A percentile compares a stretch with the other conserved stretches of the same genome.
These are phyloP conservation scores for Ariolimax columbianus DNA, from an alignment of 2,888 invertebrate genomes.

Conservation along the genomic window DNA sequence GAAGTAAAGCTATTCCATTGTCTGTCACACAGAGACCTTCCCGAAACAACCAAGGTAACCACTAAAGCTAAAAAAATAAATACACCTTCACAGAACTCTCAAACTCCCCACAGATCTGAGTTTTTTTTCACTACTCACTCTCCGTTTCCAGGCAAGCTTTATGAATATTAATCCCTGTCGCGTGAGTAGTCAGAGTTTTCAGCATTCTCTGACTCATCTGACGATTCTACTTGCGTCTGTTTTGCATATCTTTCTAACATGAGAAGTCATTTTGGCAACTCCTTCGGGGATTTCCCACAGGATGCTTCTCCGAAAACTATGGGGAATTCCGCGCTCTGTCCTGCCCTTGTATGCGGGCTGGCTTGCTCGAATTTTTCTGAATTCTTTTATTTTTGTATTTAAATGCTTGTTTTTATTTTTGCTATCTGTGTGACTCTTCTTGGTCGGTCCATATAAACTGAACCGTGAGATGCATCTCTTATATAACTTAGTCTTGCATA, in stretches of 20 bases:
- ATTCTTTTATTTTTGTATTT: not conserved
- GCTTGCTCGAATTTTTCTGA: not conserved
- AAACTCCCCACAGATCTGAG: slow-evolving; percentile 3
- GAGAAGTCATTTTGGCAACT: slow-evolving; percentile 37
- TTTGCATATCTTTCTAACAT: slow-evolving; percentile 43
- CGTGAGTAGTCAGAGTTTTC: slow-evolving; percentile 45
- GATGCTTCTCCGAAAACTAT: not conserved
- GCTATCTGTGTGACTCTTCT: not conserved
- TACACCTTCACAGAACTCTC: too few species aligned
- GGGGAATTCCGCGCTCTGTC: slow-evolving; percentile 1
- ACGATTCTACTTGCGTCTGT: slow-evolving; percentile 8
- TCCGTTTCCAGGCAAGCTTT: slow-evolving; percentile 30
- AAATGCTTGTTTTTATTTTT: not conserved
- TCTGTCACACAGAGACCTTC: too few species aligned
- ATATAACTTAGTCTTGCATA: too few species aligned
- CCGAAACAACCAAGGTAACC: too few species aligned
- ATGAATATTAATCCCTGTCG: slow-evolving; percentile 45
- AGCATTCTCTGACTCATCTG: slow-evolving; percentile 9
- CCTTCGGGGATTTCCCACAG: slow-evolving; percentile 28
- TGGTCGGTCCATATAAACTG: too few species aligned
- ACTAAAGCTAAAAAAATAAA: too few species aligned
- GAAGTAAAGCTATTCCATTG: too few species aligned
- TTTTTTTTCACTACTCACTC: not conserved
- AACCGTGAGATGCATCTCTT: too few species aligned
- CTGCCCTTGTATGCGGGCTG: not conserved